Percentiles rank a stretch among this genome's conserved stretches.
Evolutionary conservation across 2,113 vertebrate genomes (phyloP).

Genomic region (Syngnathus scovelli): DNA sequence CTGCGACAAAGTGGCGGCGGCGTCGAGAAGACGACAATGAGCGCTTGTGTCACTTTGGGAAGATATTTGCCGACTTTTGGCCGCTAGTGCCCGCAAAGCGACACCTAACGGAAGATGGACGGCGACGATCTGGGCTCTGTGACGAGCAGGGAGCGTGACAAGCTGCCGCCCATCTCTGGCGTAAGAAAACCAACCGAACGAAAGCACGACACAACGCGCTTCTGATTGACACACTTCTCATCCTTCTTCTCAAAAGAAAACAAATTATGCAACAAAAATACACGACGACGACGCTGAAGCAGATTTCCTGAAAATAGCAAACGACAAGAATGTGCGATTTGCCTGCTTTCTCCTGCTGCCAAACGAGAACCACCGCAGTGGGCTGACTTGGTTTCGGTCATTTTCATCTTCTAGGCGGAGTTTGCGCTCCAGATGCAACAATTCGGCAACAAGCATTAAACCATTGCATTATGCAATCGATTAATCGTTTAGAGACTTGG

Average conservation of each 20-base stretch:
- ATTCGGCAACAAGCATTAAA: too few relatives aligned
- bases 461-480: too few relatives aligned
- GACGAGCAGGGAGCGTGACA: conserved; percentile 47
- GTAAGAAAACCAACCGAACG: conserved; percentile 41
- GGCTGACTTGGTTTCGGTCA: too few relatives aligned
- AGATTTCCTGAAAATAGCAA: too few relatives aligned
- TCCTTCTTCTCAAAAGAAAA: background rate
- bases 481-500: too few relatives aligned
- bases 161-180: conserved; percentile 54
- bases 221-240: too few relatives aligned
- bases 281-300: too few relatives aligned
- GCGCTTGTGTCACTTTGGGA: background rate
- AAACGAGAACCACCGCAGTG: background rate
- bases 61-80: background rate
- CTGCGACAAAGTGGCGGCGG: background rate
- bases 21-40: background rate
- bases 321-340: too few relatives aligned
- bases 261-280: background rate
- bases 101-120: background rate
- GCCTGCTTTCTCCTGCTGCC: too few relatives aligned
- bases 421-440: too few relatives aligned
- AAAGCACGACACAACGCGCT: too few relatives aligned
- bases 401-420: too few relatives aligned
- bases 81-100: background rate
- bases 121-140: background rate